phyloP scores from a whole-genome alignment of 2,797 vertebrate genomes.

The Spheniscus humboldti region DNA sequence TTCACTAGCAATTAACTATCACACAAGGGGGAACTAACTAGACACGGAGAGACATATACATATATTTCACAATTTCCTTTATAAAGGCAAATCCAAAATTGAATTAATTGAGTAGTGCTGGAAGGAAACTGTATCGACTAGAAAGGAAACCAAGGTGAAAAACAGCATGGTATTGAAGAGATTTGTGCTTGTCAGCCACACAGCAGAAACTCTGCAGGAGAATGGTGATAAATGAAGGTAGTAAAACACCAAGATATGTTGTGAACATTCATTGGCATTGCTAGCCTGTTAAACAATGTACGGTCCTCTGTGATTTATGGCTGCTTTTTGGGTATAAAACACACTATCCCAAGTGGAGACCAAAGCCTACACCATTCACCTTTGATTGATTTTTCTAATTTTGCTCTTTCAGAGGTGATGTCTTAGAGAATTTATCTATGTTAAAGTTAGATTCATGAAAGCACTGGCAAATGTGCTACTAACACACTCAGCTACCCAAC shows the following conservation, averaged over 20 bases:
- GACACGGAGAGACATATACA: not conserved
- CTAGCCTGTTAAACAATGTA: not conserved
- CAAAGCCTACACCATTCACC: not conserved
- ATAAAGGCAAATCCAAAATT: not conserved
- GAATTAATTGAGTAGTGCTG: slow-evolving; percentile 7
- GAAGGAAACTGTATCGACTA: not conserved
- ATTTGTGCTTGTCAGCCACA: not conserved
- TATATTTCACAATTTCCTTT: not conserved
- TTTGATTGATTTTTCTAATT: not conserved
- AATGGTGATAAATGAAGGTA: not conserved
- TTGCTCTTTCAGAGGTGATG: not conserved
- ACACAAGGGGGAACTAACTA: slow-evolving; percentile 6
- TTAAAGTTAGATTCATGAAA: not conserved
- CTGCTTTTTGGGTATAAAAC: not conserved
- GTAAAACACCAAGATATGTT: not conserved
- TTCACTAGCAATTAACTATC: slow-evolving; percentile 25
- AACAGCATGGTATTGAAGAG: not conserved
- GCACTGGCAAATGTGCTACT: not conserved
- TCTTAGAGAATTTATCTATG: not conserved
- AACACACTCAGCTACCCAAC: not conserved
- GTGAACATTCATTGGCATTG: not conserved
- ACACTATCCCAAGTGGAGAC: not conserved
- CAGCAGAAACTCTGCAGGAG: not conserved
- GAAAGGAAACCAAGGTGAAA: slow-evolving; percentile 6
- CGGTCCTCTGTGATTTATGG: not conserved